Percentiles rank a stretch among this genome's conserved stretches.
Evolutionary conservation across 2,113 vertebrate species (phyloP).

Genomic region (Thomomys bottae): DNA sequence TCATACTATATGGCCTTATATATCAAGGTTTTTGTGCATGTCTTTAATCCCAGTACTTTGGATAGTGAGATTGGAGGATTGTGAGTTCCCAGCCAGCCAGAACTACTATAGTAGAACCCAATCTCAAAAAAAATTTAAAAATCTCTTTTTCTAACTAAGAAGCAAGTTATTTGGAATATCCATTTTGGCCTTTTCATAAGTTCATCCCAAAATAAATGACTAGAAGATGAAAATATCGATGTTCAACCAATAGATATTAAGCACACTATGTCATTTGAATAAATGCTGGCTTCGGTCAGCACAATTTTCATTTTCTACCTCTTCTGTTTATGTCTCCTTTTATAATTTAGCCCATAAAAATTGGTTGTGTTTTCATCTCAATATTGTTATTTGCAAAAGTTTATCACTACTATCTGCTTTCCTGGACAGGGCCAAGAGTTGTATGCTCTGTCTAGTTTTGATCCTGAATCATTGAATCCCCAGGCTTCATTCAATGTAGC

Average conservation of each 20-base stretch:
- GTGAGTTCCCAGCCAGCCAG: background rate
- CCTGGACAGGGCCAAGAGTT: background rate
- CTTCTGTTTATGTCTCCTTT: background rate
- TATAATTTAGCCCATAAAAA: background rate
- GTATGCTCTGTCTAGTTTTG: background rate
- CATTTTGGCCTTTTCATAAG: background rate
- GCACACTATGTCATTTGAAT: background rate
- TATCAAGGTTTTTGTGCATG: too few species aligned
- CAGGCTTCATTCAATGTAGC: background rate
- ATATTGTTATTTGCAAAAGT: background rate
- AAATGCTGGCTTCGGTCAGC: background rate
- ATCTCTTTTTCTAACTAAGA: background rate
- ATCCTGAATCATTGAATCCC: background rate
- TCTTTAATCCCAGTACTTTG: background rate
- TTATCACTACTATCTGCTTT: background rate
- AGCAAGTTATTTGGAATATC: slow-evolving; percentile 9
- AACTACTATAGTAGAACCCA: background rate
- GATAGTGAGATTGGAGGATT: background rate
- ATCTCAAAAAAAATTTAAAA: background rate
- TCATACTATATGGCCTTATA: too few species aligned
- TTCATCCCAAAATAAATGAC: background rate
- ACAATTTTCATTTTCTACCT: background rate
- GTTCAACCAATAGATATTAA: background rate
- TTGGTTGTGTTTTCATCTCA: background rate
- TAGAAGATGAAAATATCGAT: background rate